A percentile compares a stretch with the other conserved stretches of the same genome.
These are phyloP conservation scores for Rhadinocentrus ornatus DNA, from an alignment of 2,797 vertebrate species.

Conservation along the genomic window DNA sequence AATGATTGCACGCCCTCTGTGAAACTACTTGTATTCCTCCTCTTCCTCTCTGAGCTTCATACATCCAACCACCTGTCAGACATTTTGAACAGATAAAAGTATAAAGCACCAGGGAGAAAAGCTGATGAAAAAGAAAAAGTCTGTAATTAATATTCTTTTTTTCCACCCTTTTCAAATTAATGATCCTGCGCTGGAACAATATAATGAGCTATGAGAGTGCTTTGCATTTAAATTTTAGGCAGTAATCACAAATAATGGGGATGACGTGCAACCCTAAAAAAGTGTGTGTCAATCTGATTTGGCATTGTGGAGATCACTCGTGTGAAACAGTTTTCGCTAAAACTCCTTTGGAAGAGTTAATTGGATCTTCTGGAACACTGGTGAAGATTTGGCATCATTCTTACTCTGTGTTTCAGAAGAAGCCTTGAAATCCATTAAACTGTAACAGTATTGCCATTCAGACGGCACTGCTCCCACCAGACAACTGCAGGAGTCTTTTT, in stretches of 20 bases:
- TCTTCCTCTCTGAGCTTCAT: conserved; percentile 38
- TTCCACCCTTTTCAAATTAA: conserved; percentile 52
- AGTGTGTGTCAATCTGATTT: conserved; percentile 54
- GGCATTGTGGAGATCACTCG: conserved; percentile 31
- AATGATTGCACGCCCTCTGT: conserved; percentile 34
- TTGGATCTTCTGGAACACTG: conserved; percentile 62
- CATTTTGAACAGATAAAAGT: conserved; percentile 33
- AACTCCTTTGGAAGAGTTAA: conserved; percentile 48
- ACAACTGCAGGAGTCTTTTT: conserved; percentile 34
- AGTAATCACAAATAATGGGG: conserved; percentile 54
- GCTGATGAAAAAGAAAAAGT: conserved; percentile 12
- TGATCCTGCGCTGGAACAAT: conserved; percentile 58
- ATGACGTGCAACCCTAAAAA: conserved; percentile 47
- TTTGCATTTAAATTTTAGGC: conserved; percentile 68
- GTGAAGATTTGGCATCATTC: conserved; percentile 24
- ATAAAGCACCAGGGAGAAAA: conserved; percentile 10
- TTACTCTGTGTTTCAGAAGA: conserved; percentile 40
- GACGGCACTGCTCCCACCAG: conserved; percentile 15
- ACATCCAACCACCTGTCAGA: conserved; percentile 53
- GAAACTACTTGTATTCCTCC: conserved; percentile 44
- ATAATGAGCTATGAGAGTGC: conserved; percentile 54
- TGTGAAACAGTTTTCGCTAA: conserved; percentile 55
- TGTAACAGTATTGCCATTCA: conserved; percentile 55
- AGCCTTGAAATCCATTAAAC: conserved; percentile 63
- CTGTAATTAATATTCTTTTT: conserved; percentile 58